Percentiles rank a stretch among this genome's conserved stretches.
These are phyloP conservation scores for Synaphobranchus kaupii DNA, from an alignment of 2,797 vertebrate genomes.

Conservation along the genomic window DNA sequence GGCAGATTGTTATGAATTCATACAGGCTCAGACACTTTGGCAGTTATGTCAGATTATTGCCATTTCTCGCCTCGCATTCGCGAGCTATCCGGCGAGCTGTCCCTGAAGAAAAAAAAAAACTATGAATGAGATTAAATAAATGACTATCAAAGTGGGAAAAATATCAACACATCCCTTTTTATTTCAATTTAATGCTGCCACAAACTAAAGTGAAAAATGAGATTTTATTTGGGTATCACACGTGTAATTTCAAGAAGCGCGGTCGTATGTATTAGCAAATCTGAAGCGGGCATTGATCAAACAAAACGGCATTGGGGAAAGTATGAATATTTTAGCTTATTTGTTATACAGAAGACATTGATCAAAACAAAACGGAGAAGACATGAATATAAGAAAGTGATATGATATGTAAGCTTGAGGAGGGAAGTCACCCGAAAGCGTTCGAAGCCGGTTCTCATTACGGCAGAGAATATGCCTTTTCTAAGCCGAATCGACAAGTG, in stretches of 20 bases:
- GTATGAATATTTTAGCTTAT: slow-evolving; percentile 46
- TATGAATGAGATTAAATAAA: slow-evolving; percentile 59
- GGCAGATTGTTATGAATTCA: slow-evolving; percentile 72
- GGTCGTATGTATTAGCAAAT: slow-evolving; percentile 48
- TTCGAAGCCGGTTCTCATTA: slow-evolving; percentile 43
- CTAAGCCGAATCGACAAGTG: slow-evolving; percentile 43
- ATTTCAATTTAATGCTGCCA: slow-evolving; percentile 53
- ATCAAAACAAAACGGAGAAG: slow-evolving; percentile 56
- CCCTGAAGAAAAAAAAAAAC: slow-evolving; percentile 45
- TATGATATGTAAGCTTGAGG: slow-evolving; percentile 42
- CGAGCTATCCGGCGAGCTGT: slow-evolving; percentile 44
- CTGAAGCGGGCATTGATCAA: slow-evolving; percentile 56
- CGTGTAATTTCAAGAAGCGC: slow-evolving; percentile 48
- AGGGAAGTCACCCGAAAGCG: slow-evolving; percentile 43
- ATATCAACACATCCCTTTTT: slow-evolving; percentile 52
- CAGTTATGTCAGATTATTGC: slow-evolving; percentile 70
- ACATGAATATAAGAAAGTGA: slow-evolving; percentile 48
- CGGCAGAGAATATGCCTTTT: slow-evolving; percentile 44
- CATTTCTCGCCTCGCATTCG: slow-evolving; percentile 44
- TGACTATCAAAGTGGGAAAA: slow-evolving; percentile 47
- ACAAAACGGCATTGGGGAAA: slow-evolving; percentile 50
- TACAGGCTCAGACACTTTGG: slow-evolving; percentile 61
- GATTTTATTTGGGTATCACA: slow-evolving; percentile 43
- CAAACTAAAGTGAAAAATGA: slow-evolving; percentile 50
- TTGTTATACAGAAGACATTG: slow-evolving; percentile 54